A percentile compares a stretch with the other conserved stretches of the same genome.
phyloP scores from a whole-genome alignment of 2,113 vertebrate species.

The Loxodonta africana region DNA sequence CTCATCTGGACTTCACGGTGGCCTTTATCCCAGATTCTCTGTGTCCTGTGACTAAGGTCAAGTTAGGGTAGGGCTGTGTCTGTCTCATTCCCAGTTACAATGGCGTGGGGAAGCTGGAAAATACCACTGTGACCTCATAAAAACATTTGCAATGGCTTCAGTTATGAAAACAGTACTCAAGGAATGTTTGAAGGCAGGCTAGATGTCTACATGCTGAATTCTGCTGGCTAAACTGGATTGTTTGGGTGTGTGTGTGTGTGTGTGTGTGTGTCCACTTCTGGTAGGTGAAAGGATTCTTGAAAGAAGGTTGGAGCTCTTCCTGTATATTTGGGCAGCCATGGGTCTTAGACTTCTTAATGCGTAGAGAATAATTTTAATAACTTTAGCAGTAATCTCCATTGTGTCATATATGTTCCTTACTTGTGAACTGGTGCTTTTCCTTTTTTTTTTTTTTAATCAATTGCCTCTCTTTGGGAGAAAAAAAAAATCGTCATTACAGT shows the following conservation, averaged over 20 bases:
- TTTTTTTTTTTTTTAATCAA: background rate
- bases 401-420: background rate
- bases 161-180: slow-evolving; percentile 34
- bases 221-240: background rate
- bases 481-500: background rate
- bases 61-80: background rate
- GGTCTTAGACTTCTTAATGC: slow-evolving; percentile 17
- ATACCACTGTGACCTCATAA: background rate
- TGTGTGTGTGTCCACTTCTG: background rate
- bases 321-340: background rate
- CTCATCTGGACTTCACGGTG: background rate
- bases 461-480: background rate
- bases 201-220: background rate
- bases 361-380: slow-evolving; percentile 26
- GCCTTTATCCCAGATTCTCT: slow-evolving; percentile 53
- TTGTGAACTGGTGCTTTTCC: background rate
- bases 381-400: background rate
- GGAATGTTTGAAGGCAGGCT: background rate
- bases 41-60: slow-evolving; percentile 1
- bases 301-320: background rate
- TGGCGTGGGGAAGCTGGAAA: slow-evolving; percentile 44
- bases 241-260: background rate
- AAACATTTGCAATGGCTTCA: background rate
- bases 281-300: background rate
- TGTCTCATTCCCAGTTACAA: background rate